A percentile compares a stretch with the other conserved stretches of the same genome.
Conservation (phyloP, 2,888 invertebrate genomes). For the Ochropleura plecta region DNA sequence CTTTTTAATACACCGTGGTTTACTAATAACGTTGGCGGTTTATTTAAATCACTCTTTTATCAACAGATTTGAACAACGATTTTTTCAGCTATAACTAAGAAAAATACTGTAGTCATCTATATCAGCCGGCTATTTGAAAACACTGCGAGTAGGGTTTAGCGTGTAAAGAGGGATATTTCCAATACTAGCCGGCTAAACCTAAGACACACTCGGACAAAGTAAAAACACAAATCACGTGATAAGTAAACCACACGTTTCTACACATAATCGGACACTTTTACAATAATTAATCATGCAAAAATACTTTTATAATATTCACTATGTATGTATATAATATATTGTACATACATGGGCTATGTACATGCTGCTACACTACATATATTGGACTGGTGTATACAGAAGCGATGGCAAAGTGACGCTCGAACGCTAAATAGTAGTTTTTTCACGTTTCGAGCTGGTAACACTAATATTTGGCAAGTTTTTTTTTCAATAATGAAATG, state of each 20-base stretch:
- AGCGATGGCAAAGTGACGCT: slow-evolving; percentile 61
- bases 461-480: slow-evolving; percentile 67
- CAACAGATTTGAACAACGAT: slow-evolving; percentile 9
- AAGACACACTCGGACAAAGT: slow-evolving; percentile 23
- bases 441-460: slow-evolving; percentile 56
- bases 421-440: slow-evolving; percentile 53
- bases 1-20: slow-evolving; percentile 42
- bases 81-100: slow-evolving; percentile 12
- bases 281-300: slow-evolving; percentile 77
- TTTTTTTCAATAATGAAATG: slow-evolving; percentile 50
- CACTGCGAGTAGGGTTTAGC: slow-evolving; percentile 4
- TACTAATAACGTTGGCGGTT: slow-evolving; percentile 36
- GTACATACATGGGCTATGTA: slow-evolving; percentile 71
- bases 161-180: background rate
- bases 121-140: slow-evolving; percentile 7
- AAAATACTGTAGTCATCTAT: background rate
- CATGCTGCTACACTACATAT: slow-evolving; percentile 63
- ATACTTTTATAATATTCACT: slow-evolving; percentile 75
- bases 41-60: slow-evolving; percentile 10
- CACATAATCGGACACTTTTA: slow-evolving; percentile 64
- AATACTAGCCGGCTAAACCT: slow-evolving; percentile 23
- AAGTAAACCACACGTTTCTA: slow-evolving; percentile 68
- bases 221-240: slow-evolving; percentile 48
- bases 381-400: slow-evolving; percentile 72
- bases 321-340: slow-evolving; percentile 71